These are phyloP conservation scores for Parotocinclus haroldoi DNA, from an alignment of 2,797 vertebrate genomes.

Conservation along the genomic window DNA sequence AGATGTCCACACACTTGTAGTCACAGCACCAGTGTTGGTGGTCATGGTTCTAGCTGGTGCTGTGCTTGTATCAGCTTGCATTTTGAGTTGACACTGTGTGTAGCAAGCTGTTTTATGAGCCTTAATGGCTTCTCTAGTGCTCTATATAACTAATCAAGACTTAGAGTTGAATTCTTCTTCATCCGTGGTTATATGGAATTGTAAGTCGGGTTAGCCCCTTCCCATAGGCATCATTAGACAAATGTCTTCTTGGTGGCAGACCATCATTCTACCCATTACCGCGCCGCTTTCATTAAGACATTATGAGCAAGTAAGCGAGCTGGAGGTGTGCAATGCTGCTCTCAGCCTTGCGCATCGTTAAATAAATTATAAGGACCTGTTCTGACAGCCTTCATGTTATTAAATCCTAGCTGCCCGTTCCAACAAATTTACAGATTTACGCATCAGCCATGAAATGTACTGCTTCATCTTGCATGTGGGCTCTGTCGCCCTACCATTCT, in stretches of 20 bases:
- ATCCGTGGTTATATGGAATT: constrained; percentile 18
- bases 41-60: too few species aligned
- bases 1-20: too few species aligned
- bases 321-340: constrained; percentile 26
- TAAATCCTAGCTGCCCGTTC: constrained; percentile 40
- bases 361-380: constrained; percentile 41
- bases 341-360: constrained; percentile 24
- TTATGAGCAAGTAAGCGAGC: constrained; percentile 32
- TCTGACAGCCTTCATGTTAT: constrained; percentile 29
- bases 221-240: constrained; percentile 36
- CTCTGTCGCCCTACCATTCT: constrained; percentile 18
- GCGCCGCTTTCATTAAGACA: constrained; percentile 41
- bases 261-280: constrained; percentile 39
- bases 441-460: constrained; percentile 31
- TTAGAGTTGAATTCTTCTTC: constrained; percentile 1
- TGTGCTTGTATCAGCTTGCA: constrained; percentile 35
- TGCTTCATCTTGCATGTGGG: not conserved
- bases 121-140: constrained; percentile 56
- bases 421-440: constrained; percentile 20
- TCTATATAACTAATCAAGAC: constrained; percentile 15
- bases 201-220: constrained; percentile 21
- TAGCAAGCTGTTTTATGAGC: constrained; percentile 53
- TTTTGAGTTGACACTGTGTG: constrained; percentile 52
- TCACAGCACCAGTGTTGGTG: too few species aligned
- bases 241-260: constrained; percentile 12